Conservation (phyloP, 2,797 vertebrate species). For the Yasuhikotakia modesta region DNA sequence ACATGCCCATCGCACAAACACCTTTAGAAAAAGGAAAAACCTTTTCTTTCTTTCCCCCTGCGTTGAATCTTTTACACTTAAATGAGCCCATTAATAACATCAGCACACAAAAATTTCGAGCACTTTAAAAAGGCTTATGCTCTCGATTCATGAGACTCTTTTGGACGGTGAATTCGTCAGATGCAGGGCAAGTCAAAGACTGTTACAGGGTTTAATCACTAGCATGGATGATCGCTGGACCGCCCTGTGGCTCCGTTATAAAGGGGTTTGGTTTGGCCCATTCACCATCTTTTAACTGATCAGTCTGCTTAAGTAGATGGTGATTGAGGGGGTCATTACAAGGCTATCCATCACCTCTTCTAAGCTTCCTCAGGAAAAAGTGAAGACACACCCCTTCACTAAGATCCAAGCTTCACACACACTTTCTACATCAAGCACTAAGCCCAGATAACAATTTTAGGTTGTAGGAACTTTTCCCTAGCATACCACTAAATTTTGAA, state of each 20-base stretch:
- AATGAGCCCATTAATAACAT: constrained; percentile 60
- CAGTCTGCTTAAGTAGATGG: constrained; percentile 72
- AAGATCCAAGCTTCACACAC: constrained; percentile 26
- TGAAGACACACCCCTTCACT: constrained; percentile 56
- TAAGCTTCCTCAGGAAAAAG: constrained; percentile 64
- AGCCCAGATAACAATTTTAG: too few relatives aligned
- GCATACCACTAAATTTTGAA: too few relatives aligned
- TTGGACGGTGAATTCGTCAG: constrained; percentile 57
- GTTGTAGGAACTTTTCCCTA: too few relatives aligned
- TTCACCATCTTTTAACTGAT: constrained; percentile 67
- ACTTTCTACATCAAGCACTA: background rate
- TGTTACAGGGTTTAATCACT: constrained; percentile 71
- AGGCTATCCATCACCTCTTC: constrained; percentile 69
- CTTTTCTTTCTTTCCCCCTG: constrained; percentile 54
- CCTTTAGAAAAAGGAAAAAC: constrained; percentile 62
- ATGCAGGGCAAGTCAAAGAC: constrained; percentile 54
- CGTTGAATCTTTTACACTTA: constrained; percentile 65
- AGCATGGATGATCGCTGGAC: constrained; percentile 67
- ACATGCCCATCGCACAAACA: background rate
- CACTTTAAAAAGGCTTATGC: constrained; percentile 5
- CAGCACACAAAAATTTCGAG: constrained; percentile 60
- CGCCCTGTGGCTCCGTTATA: constrained; percentile 65
- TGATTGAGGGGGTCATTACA: constrained; percentile 78
- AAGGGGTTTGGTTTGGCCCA: constrained; percentile 66
- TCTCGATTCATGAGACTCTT: constrained; percentile 38